These are phyloP conservation scores for Melanophora roralis DNA, from an alignment of 2,888 invertebrate genomes.

Conservation along the genomic window DNA sequence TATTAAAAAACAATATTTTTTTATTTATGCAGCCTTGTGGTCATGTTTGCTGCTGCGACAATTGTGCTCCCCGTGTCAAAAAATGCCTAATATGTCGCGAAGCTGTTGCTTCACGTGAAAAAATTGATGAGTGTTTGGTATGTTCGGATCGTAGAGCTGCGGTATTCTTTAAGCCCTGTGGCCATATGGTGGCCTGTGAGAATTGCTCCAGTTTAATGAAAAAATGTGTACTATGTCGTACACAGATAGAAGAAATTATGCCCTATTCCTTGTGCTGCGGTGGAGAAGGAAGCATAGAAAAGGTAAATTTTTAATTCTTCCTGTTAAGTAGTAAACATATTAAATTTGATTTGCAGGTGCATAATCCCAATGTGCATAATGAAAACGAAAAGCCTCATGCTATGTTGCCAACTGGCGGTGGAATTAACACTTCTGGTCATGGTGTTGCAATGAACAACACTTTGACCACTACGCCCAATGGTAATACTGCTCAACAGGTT, in stretches of 20 bases:
- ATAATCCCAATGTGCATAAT: constrained; percentile 55
- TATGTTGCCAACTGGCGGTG: constrained; percentile 62
- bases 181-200: constrained; percentile 87
- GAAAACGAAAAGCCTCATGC: constrained; percentile 69
- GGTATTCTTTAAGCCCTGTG: constrained; percentile 95
- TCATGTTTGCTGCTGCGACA: constrained; percentile 95
- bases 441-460: constrained; percentile 77
- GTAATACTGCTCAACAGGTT: constrained; percentile 69
- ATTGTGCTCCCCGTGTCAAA: constrained; percentile 92
- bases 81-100: constrained; percentile 96
- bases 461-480: constrained; percentile 69
- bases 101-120: constrained; percentile 86
- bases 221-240: constrained; percentile 96
- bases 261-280: constrained; percentile 81
- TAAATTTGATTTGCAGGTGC: constrained; percentile 4
- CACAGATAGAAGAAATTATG: constrained; percentile 86
- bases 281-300: constrained; percentile 75
- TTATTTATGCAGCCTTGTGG: constrained; percentile 84
- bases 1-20: neutral
- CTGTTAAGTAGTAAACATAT: neutral
- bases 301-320: constrained; percentile 65
- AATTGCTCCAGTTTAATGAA: constrained; percentile 96
- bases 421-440: constrained; percentile 74
- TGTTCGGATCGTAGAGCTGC: constrained; percentile 96
- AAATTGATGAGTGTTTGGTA: constrained; percentile 97